These are phyloP conservation scores for Rosalia funebris DNA, from an alignment of 2,888 invertebrate species.

Conservation along the genomic window DNA sequence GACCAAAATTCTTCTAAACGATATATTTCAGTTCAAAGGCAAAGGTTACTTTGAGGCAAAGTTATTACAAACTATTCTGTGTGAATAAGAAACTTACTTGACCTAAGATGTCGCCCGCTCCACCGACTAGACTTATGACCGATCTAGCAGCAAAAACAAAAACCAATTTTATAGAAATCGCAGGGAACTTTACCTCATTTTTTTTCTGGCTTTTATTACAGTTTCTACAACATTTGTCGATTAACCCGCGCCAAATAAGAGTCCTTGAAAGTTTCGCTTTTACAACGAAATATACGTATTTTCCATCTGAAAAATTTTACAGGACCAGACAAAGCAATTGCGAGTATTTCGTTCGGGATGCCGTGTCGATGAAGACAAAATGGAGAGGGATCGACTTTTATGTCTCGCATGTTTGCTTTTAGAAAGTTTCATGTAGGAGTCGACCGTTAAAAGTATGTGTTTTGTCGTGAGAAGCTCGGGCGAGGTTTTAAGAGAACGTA, in stretches of 20 bases:
- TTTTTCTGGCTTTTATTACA: not conserved
- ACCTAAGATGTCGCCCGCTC: too few relatives aligned
- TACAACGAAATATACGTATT: not conserved
- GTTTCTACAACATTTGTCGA: not conserved
- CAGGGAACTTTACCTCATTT: too few relatives aligned
- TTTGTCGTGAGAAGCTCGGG: not conserved
- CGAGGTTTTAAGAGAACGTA: too few relatives aligned
- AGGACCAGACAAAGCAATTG: not conserved
- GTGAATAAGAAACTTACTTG: too few relatives aligned
- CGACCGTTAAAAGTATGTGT: conserved; percentile 1
- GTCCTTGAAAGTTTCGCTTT: conserved; percentile 4
- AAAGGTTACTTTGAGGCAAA: too few relatives aligned
- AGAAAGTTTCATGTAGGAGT: not conserved
- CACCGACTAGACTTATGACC: too few relatives aligned
- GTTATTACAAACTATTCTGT: too few relatives aligned
- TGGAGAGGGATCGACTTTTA: conserved; percentile 2
- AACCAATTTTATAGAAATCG: too few relatives aligned
- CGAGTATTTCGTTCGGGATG: not conserved
- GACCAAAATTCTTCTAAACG: too few relatives aligned
- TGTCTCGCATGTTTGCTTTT: not conserved
- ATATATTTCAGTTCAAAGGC: too few relatives aligned
- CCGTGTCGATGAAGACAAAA: conserved; percentile 11
- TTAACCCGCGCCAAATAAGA: not conserved
- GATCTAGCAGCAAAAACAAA: too few relatives aligned
- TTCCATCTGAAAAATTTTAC: not conserved